A percentile compares a stretch with the other conserved stretches of the same genome.
Conservation (phyloP, 2,888 invertebrate species). For the Digitonthophagus gazella region DNA sequence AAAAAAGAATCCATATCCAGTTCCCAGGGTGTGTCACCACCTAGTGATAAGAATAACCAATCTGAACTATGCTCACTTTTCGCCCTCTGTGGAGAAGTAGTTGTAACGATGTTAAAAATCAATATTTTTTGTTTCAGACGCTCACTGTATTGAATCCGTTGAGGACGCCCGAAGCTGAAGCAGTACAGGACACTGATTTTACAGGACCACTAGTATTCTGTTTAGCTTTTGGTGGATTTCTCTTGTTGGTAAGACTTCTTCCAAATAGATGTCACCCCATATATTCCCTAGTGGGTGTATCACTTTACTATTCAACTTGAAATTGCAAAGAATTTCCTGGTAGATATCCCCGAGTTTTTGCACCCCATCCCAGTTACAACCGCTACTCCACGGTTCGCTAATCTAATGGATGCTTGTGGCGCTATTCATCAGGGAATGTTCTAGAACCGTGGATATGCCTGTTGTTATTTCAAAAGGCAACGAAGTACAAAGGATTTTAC, state of each 20-base stretch:
- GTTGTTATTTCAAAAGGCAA: background rate
- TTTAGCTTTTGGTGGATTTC: slow-evolving; percentile 65
- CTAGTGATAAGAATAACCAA: too few relatives aligned
- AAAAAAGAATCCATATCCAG: background rate
- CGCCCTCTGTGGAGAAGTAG: background rate
- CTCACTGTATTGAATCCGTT: slow-evolving; percentile 71
- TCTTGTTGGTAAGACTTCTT: slow-evolving; percentile 51
- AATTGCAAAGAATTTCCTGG: too few relatives aligned
- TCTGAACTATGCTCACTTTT: too few relatives aligned
- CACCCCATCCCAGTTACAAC: too few relatives aligned
- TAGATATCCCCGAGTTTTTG: too few relatives aligned
- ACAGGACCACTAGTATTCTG: slow-evolving; percentile 78
- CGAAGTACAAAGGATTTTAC: background rate
- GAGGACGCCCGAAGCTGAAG: slow-evolving; percentile 57
- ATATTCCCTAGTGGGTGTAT: background rate
- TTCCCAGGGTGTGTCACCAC: background rate
- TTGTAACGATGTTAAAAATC: slow-evolving; percentile 7
- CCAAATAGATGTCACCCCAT: background rate
- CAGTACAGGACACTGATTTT: slow-evolving; percentile 67
- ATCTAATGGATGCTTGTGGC: background rate
- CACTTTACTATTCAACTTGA: too few relatives aligned
- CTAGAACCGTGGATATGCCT: background rate
- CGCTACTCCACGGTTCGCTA: background rate
- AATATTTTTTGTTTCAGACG: slow-evolving; percentile 51
- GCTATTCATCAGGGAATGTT: background rate